Percentiles rank a stretch among this genome's conserved stretches.
phyloP scores from a whole-genome alignment of 2,888 invertebrate genomes.

The Clepsis dumicolana region DNA sequence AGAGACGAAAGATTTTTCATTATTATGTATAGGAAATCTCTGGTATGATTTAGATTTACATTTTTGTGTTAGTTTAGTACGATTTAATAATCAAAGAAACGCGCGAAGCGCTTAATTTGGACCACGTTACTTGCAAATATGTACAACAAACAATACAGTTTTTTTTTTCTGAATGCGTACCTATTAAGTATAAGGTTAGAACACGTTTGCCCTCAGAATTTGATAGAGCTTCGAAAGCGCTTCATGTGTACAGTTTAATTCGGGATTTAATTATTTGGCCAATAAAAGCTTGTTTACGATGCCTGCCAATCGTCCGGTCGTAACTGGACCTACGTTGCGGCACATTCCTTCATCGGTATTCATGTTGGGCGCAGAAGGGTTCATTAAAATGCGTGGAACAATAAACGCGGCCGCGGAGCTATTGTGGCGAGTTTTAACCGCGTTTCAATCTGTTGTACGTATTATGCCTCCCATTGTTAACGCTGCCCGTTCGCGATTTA shows the following conservation, averaged over 20 bases:
- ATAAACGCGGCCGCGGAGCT: conserved; percentile 74
- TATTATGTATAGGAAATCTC: too few species aligned
- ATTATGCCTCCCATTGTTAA: conserved; percentile 69
- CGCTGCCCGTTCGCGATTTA: conserved; percentile 38
- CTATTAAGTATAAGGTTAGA: too few species aligned
- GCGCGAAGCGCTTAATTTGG: too few species aligned
- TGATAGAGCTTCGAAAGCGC: background rate
- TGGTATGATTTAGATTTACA: too few species aligned
- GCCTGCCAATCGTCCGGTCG: conserved; percentile 35
- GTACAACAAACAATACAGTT: too few species aligned
- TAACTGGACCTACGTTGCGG: conserved; percentile 30
- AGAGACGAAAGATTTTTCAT: too few species aligned
- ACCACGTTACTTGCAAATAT: too few species aligned
- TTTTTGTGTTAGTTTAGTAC: too few species aligned
- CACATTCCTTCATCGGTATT: conserved; percentile 75
- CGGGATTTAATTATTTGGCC: conserved; percentile 10
- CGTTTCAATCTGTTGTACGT: conserved; percentile 76
- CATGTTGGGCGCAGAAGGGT: conserved; percentile 66
- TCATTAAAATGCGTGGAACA: conserved; percentile 83
- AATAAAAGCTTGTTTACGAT: conserved; percentile 50
- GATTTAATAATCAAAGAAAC: too few species aligned
- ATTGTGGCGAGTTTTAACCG: conserved; percentile 74
- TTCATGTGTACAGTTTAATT: conserved; percentile 1
- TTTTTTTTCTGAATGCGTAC: too few species aligned
- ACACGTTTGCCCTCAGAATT: too few species aligned